Conservation (phyloP, 2,797 vertebrate genomes). For the Mareca penelope region DNA sequence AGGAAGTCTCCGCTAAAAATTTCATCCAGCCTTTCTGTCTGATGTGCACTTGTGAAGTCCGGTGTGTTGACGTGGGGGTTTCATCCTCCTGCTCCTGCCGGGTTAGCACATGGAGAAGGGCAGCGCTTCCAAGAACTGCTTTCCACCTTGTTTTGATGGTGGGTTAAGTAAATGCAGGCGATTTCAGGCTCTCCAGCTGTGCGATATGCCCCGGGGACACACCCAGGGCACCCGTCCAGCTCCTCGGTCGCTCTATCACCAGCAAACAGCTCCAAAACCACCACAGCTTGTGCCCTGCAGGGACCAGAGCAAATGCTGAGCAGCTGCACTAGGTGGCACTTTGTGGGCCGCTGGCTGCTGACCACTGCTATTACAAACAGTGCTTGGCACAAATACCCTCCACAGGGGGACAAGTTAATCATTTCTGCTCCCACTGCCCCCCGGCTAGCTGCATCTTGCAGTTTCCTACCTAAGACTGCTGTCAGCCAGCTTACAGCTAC, state of each 20-base stretch:
- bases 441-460: not conserved
- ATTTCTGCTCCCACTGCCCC: not conserved
- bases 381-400: not conserved
- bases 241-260: not conserved
- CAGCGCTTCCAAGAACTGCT: not conserved
- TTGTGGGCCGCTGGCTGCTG: not conserved
- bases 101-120: not conserved
- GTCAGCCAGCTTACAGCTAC: not conserved
- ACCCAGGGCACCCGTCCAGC: slow-evolving; percentile 46
- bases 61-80: accelerated
- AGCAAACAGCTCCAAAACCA: not conserved
- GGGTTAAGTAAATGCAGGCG: not conserved
- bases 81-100: accelerated
- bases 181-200: accelerated
- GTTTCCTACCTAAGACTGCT: not conserved
- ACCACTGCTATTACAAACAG: not conserved
- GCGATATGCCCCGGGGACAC: not conserved
- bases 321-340: accelerated
- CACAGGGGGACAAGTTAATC: not conserved
- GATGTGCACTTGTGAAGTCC: not conserved
- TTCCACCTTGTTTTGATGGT: not conserved
- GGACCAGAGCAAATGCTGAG: accelerated
- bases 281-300: accelerated
- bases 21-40: not conserved
- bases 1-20: not conserved